Conservation (phyloP, 1,140 invertebrate genomes). For the Bombus turneri region DNA sequence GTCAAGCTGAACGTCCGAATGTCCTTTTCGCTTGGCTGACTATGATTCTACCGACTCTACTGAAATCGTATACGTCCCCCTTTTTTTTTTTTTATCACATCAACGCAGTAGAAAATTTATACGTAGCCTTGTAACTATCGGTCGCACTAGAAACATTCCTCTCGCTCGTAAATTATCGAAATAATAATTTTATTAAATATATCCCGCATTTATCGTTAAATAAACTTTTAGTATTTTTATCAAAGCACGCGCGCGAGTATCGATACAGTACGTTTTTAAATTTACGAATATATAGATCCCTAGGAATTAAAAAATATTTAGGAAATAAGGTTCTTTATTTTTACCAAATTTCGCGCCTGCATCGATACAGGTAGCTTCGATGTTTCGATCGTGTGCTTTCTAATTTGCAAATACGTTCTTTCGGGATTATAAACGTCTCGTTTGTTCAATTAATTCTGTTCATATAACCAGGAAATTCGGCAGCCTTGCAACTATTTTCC, state of each 20-base stretch:
- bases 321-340: too few species aligned
- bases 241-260: too few species aligned
- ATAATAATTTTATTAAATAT: not conserved
- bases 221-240: not conserved
- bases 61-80: not conserved
- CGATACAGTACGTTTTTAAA: too few species aligned
- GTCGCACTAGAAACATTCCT: too few species aligned
- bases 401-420: not conserved
- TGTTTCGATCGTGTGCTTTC: too few species aligned
- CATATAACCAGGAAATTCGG: not conserved
- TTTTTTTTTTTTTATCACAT: not conserved
- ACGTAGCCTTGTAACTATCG: too few species aligned
- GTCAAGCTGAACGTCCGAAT: constrained; percentile 39
- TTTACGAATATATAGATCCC: too few species aligned
- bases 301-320: too few species aligned
- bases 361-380: too few species aligned
- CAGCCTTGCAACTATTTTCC: not conserved
- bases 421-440: not conserved
- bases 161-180: not conserved
- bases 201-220: not conserved
- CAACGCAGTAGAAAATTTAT: too few species aligned
- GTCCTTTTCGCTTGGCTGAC: constrained; percentile 24
- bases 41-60: not conserved
- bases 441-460: constrained; percentile 4
- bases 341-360: too few species aligned